These are phyloP conservation scores for Psittacula echo DNA, from an alignment of 2,797 vertebrate species.

Conservation along the genomic window DNA sequence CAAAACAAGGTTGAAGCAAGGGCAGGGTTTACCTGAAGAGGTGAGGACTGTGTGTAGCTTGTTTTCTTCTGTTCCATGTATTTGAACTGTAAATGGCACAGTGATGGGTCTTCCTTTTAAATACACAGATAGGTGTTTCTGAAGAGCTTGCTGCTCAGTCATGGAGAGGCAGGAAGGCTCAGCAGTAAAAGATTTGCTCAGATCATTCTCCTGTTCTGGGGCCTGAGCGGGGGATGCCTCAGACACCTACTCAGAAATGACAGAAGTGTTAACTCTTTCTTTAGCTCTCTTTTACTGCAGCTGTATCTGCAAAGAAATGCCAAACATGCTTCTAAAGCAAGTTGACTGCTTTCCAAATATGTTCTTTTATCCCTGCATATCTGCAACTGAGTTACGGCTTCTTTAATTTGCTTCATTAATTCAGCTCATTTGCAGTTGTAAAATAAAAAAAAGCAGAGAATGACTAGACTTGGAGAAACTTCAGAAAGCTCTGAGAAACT, in stretches of 20 bases:
- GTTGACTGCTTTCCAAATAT: background rate
- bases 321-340: constrained; percentile 4
- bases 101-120: background rate
- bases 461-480: background rate
- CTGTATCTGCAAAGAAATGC: background rate
- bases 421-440: constrained; percentile 14
- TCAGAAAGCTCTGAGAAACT: background rate
- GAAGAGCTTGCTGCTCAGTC: background rate
- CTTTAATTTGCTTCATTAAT: constrained; percentile 22
- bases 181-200: background rate
- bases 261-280: constrained; percentile 17
- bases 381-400: background rate
- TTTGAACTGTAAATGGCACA: background rate
- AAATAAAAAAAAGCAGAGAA: background rate
- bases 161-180: background rate
- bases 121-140: background rate
- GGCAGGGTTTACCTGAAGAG: background rate
- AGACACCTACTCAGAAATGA: background rate
- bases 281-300: background rate
- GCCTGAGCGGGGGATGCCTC: background rate
- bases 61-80: background rate
- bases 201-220: background rate
- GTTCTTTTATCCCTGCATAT: background rate
- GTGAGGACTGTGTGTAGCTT: background rate
- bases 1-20: background rate